Base-by-base conservation (phyloP, 2,888 invertebrate genomes). In the Phengaris arion region DNA sequence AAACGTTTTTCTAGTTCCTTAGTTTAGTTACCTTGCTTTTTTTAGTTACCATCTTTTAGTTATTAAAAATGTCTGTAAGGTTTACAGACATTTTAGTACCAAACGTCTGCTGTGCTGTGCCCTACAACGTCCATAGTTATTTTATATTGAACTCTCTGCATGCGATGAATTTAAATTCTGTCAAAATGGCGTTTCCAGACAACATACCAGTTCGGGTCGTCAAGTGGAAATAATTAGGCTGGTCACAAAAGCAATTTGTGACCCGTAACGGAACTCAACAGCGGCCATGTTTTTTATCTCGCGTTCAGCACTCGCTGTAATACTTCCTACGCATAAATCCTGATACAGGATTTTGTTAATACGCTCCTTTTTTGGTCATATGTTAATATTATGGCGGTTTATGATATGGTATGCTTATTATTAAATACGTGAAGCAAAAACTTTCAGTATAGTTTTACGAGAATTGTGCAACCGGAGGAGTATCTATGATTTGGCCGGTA, bases 201-300 rank as follows among this genome's bases (percentile, higher is more conserved):
- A 75, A 59, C 46, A 77, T 10, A 9, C 69, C 70, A 82, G 79
- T 78, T 77, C 85, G 85, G 88, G 85, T 87, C 91, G 88, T 89
- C 86, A 88, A 89, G 87, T 90, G 89, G 87, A 91, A 92, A 91
- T 91, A 91, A 91, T 92, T 91, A 91, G 87, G 85, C 85, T 82
- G 80, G 82, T 84, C 86, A 87, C 90, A 91, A 91, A 90, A 91
- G 90, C 91, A 90, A 87, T 92, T 92, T 91, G 91, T 91, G 91
- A 85, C 82, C 90, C 92, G 90, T 90, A 85, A 91, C 91, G 87
- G 79, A 77, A 77, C 79, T 69, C 75, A 77, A 75, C 68, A 77
- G 77, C 78, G 77, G 79, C 76, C 57, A 76, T 79, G 78, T 76
- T 78, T 78, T 77, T 79, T 77, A 79, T 78, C 75, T 76, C 75